Evolutionary conservation across 2,113 vertebrate genomes (phyloP).

Genomic region (Hemichromis elongatus): DNA sequence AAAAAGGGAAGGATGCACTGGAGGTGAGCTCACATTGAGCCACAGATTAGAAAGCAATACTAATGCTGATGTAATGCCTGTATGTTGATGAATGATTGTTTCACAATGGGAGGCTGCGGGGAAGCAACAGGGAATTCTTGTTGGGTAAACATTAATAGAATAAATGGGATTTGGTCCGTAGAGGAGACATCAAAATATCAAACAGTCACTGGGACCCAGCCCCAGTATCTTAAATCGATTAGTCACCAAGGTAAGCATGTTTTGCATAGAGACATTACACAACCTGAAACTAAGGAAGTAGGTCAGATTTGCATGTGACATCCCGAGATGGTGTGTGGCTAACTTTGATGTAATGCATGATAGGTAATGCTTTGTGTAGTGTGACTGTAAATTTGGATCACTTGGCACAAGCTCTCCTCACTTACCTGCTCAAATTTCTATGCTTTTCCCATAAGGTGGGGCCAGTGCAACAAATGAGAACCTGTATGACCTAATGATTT

Average conservation of each 20-base stretch:
- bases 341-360: not conserved
- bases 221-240: not conserved
- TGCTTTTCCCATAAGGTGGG: not conserved
- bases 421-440: not conserved
- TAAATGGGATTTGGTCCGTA: not conserved
- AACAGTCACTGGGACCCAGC: not conserved
- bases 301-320: slow-evolving; percentile 20
- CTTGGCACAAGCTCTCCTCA: not conserved
- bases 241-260: not conserved
- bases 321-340: not conserved
- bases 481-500: not conserved
- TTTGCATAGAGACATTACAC: slow-evolving; percentile 35
- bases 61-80: not conserved
- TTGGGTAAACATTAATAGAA: slow-evolving; percentile 12
- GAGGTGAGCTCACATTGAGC: not conserved
- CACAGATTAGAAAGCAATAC: not conserved
- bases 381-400: not conserved
- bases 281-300: not conserved
- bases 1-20: not conserved
- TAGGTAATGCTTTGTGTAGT: not conserved
- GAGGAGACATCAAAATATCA: not conserved
- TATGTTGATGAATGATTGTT: not conserved
- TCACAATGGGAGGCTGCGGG: not conserved
- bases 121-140: not conserved
- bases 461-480: not conserved